Conservation (phyloP, 2,797 vertebrate genomes). For the Loris lydekkerianus region DNA sequence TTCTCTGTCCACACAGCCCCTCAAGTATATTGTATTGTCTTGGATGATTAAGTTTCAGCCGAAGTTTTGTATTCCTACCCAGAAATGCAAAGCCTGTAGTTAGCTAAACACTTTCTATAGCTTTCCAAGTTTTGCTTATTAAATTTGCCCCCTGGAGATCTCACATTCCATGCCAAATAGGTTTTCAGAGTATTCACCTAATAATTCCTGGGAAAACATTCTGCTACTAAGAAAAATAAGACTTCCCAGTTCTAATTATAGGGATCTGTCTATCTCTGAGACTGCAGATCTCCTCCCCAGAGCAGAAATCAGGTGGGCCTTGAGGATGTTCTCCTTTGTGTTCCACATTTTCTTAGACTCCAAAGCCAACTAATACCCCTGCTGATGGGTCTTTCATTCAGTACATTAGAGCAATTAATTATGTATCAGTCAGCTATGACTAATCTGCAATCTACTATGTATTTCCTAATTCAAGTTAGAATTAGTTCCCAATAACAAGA, state of each 20-base stretch:
- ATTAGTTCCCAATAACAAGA: background rate
- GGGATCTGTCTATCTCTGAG: background rate
- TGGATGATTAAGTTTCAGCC: conserved; percentile 2
- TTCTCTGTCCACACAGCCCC: background rate
- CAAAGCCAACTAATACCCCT: background rate
- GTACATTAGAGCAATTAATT: background rate
- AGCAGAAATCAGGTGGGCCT: background rate
- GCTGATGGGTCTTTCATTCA: background rate
- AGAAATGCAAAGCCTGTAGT: conserved; percentile 24
- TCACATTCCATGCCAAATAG: background rate
- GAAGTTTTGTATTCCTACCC: background rate
- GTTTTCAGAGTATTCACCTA: conserved; percentile 17
- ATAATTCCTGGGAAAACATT: conserved; percentile 60
- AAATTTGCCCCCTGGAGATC: background rate
- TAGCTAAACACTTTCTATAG: background rate
- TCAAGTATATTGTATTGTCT: background rate
- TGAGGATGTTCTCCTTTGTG: background rate
- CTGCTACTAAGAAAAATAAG: conserved; percentile 48
- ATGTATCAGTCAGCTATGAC: background rate
- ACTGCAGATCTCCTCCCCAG: background rate
- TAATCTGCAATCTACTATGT: background rate
- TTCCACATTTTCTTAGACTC: background rate
- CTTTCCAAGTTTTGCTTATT: conserved; percentile 39
- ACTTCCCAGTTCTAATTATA: background rate
- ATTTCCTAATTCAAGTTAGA: background rate